Conservation (phyloP, 2,888 invertebrate species). For the Galerucella calmariensis region DNA sequence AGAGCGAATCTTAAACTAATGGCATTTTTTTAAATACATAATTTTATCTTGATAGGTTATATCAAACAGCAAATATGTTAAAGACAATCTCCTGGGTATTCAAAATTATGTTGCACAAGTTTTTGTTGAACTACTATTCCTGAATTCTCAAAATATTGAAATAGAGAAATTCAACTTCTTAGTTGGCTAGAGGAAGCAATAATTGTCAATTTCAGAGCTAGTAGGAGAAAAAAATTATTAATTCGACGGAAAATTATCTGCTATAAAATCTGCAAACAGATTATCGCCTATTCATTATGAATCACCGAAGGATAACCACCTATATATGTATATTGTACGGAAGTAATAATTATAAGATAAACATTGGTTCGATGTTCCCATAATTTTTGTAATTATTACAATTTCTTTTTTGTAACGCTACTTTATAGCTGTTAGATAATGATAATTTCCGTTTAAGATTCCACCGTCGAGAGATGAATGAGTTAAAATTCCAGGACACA, state of each 20-base stretch:
- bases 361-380: background rate
- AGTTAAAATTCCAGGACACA: background rate
- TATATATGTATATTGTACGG: background rate
- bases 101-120: too few relatives aligned
- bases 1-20: too few relatives aligned
- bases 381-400: background rate
- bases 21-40: too few relatives aligned
- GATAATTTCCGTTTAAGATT: background rate
- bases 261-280: background rate
- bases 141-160: too few relatives aligned
- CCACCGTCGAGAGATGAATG: background rate
- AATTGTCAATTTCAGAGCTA: too few relatives aligned
- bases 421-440: background rate
- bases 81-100: too few relatives aligned
- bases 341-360: background rate
- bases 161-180: too few relatives aligned
- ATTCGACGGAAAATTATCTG: background rate
- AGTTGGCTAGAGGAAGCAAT: too few relatives aligned
- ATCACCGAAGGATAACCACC: background rate
- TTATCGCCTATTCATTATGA: background rate
- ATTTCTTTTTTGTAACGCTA: background rate
- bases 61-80: too few relatives aligned
- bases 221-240: too few relatives aligned
- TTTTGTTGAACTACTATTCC: too few relatives aligned
- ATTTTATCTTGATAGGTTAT: too few relatives aligned